Evolutionary conservation across 2,797 vertebrate genomes (phyloP).

Genomic region (Ptychadena robeensis): DNA sequence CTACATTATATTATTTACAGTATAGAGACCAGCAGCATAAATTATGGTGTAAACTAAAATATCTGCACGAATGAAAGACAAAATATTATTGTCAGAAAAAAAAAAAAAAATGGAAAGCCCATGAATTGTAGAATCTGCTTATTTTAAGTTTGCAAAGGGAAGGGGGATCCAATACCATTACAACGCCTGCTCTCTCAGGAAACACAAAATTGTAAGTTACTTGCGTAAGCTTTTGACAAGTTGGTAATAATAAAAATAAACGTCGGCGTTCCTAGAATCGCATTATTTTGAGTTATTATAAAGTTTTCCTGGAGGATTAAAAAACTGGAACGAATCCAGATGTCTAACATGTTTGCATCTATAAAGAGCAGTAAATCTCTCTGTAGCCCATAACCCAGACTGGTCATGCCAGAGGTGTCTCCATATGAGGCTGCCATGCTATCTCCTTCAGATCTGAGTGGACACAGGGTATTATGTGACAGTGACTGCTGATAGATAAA

Average conservation of each 20-base stretch:
- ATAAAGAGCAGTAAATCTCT: conserved; percentile 18
- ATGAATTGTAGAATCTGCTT: not conserved
- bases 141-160: not conserved
- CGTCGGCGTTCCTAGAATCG: conserved; percentile 7
- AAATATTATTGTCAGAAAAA: not conserved
- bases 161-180: conserved; percentile 4
- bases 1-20: not conserved
- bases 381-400: not conserved
- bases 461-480: not conserved
- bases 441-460: not conserved
- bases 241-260: conserved; percentile 25
- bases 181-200: not conserved
- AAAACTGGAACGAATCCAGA: conserved; percentile 5
- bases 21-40: conserved; percentile 7
- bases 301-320: conserved; percentile 30
- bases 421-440: not conserved
- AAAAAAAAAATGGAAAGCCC: not conserved
- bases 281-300: conserved; percentile 20
- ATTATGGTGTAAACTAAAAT: not conserved
- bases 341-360: not conserved
- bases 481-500: not conserved
- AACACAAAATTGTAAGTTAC: conserved; percentile 25
- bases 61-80: not conserved
- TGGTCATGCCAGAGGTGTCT: not conserved
- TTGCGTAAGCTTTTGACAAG: conserved; percentile 12